Percentiles rank a stretch among this genome's conserved stretches.
These are phyloP conservation scores for Erythrocercus mccallii DNA, from an alignment of 2,113 vertebrate species.

Conservation along the genomic window DNA sequence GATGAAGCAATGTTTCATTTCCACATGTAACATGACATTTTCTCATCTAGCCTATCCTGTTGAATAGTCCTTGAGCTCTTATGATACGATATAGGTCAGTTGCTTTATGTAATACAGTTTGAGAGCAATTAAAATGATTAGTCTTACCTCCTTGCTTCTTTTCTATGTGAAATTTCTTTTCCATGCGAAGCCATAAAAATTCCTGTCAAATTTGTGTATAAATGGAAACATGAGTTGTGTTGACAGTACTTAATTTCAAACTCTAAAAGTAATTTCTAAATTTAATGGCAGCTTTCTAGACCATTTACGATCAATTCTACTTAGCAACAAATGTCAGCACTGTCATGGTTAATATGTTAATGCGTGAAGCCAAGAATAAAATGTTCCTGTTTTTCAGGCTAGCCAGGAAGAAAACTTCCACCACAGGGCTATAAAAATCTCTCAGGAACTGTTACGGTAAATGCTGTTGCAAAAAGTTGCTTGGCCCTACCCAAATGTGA, in stretches of 20 bases:
- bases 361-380: neutral
- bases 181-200: slow-evolving; percentile 15
- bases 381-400: neutral
- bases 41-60: neutral
- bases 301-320: slow-evolving; percentile 4
- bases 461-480: neutral
- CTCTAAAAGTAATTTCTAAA: slow-evolving; percentile 38
- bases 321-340: slow-evolving; percentile 31
- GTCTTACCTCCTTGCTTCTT: neutral
- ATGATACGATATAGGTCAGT: neutral
- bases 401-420: neutral
- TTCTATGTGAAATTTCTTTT: neutral
- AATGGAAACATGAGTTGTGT: slow-evolving; percentile 15
- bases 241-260: slow-evolving; percentile 42
- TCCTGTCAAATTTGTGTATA: neutral
- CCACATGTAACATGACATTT: neutral
- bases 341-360: slow-evolving; percentile 37
- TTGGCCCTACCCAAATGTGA: neutral
- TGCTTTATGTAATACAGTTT: neutral
- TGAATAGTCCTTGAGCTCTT: neutral
- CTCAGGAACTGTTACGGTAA: neutral
- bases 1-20: neutral
- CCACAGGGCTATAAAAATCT: neutral
- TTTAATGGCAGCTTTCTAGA: slow-evolving; percentile 38
- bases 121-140: neutral